Percentiles rank a stretch among this genome's conserved stretches.
These are phyloP conservation scores for Athalia circularis DNA, from an alignment of 2,888 invertebrate species.

Conservation along the genomic window DNA sequence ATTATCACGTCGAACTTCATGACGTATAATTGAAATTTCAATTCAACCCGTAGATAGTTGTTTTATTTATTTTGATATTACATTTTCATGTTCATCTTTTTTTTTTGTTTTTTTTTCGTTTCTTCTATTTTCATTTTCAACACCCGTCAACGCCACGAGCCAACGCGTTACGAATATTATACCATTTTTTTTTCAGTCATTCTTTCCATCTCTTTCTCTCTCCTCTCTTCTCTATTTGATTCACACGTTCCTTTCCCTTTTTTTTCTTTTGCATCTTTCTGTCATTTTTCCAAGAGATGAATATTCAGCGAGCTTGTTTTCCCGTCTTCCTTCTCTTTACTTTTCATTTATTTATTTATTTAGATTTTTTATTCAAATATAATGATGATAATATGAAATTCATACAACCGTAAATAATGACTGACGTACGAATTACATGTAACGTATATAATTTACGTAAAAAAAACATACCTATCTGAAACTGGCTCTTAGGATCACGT, in stretches of 20 bases:
- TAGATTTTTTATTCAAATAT: background rate
- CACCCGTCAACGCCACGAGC: no score
- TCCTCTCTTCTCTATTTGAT: background rate
- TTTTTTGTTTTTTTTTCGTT: background rate
- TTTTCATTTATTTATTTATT: background rate
- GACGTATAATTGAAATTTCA: background rate
- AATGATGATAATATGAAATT: constrained; percentile 13
- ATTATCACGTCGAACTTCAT: no score
- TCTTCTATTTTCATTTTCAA: no score
- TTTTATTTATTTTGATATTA: background rate
- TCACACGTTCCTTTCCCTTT: background rate
- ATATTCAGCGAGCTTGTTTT: constrained; percentile 25
- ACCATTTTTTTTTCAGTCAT: background rate
- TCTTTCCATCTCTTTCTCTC: background rate
- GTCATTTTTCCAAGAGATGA: background rate
- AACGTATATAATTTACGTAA: no score
- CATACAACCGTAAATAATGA: constrained; percentile 26
- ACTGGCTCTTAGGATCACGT: background rate
- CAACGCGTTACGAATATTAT: background rate
- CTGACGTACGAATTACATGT: constrained; percentile 16
- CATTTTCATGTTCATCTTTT: background rate
- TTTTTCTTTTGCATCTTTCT: constrained; percentile 19
- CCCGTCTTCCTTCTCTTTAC: background rate
- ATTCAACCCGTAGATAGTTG: background rate
- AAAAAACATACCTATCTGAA: no score